A percentile compares a stretch with the other conserved stretches of the same genome.
Conservation (phyloP, 2,797 vertebrate species). For the Calcarius lapponicus region DNA sequence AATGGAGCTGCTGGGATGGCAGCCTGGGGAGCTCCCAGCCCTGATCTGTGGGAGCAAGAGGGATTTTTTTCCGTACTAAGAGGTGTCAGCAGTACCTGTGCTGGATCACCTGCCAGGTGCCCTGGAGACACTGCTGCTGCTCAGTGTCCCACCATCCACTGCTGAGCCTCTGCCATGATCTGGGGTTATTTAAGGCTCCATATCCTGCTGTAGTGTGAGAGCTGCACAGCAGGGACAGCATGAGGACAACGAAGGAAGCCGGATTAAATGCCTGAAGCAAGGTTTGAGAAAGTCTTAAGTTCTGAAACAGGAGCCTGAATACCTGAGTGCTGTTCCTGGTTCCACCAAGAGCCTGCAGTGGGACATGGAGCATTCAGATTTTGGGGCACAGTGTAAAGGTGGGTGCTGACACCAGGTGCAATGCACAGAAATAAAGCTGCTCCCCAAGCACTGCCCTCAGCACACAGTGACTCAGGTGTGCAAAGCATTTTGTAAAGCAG, state of each 20-base stretch:
- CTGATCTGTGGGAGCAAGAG: background rate
- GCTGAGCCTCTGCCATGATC: rapidly evolving
- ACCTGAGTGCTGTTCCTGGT: background rate
- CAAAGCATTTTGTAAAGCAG: background rate
- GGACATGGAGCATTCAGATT: rapidly evolving
- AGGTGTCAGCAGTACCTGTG: background rate
- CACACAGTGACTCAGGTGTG: rapidly evolving
- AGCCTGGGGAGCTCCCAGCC: background rate
- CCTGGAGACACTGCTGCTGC: background rate
- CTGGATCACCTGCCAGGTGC: background rate
- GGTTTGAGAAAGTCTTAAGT: background rate
- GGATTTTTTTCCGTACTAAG: background rate
- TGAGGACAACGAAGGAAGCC: background rate
- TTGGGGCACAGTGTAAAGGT: rapidly evolving
- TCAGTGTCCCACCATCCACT: background rate
- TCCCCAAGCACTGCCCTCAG: rapidly evolving
- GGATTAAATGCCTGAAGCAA: background rate
- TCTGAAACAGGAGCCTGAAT: background rate
- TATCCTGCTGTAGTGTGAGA: background rate
- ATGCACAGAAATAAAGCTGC: background rate
- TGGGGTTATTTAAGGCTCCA: background rate
- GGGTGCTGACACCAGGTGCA: background rate
- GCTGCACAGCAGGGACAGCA: background rate
- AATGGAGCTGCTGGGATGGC: background rate
- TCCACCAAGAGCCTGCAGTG: background rate